Conservation (phyloP, 2,888 invertebrate species). For the Melinaea menophilus region DNA sequence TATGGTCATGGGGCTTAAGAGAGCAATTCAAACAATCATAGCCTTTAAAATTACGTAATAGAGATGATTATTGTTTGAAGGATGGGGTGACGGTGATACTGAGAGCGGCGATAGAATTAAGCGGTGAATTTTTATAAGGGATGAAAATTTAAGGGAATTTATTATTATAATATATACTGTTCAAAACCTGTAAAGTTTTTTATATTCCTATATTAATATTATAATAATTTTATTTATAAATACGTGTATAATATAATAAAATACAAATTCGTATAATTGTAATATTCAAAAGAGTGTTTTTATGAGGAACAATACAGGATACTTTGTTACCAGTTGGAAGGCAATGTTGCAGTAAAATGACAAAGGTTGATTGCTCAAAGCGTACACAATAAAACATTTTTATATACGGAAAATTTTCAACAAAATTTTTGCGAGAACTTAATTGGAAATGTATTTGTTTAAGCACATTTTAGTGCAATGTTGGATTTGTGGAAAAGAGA, state of each 20-base stretch:
- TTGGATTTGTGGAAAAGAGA: background rate
- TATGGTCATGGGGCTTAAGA: slow-evolving; percentile 23
- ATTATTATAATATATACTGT: background rate
- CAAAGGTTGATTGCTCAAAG: slow-evolving; percentile 8
- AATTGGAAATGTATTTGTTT: slow-evolving; percentile 4
- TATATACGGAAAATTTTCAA: slow-evolving; percentile 1
- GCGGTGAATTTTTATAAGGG: slow-evolving; percentile 8
- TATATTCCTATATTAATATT: background rate
- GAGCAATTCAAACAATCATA: slow-evolving; percentile 14
- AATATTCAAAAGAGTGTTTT: background rate
- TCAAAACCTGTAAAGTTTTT: background rate
- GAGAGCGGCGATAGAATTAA: background rate
- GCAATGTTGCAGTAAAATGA: slow-evolving; percentile 6
- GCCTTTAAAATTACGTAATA: slow-evolving; percentile 7
- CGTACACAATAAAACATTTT: background rate
- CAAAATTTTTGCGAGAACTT: slow-evolving; percentile 1
- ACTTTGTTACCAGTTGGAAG: background rate
- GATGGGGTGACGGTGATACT: background rate
- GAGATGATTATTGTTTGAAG: background rate
- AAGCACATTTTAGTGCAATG: background rate
- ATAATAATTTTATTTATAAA: background rate
- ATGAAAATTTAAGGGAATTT: background rate
- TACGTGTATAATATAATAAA: background rate
- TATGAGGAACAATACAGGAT: background rate
- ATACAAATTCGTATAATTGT: background rate